A percentile compares a stretch with the other conserved stretches of the same genome.
These are phyloP conservation scores for Halcyon badia DNA, from an alignment of 2,797 vertebrate genomes.

Conservation along the genomic window DNA sequence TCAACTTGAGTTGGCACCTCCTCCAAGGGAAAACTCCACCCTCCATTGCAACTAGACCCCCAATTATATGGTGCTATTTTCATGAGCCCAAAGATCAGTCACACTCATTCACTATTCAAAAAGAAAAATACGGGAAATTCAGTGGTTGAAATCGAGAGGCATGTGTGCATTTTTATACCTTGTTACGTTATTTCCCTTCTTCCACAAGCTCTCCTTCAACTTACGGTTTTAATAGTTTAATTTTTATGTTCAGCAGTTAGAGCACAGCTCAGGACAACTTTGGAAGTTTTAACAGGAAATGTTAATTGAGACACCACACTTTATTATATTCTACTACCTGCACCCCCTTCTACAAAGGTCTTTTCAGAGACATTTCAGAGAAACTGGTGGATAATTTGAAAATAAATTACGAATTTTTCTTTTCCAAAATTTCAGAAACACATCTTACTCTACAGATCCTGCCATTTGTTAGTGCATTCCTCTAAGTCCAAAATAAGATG, in stretches of 20 bases:
- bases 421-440: neutral
- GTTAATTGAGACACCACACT: neutral
- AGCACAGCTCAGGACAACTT: neutral
- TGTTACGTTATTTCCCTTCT: neutral
- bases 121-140: constrained; percentile 2
- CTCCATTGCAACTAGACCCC: neutral
- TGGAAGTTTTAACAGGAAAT: neutral
- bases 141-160: constrained; percentile 3
- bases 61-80: neutral
- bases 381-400: neutral
- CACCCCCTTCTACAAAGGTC: neutral
- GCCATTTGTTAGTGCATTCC: neutral
- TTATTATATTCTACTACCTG: neutral
- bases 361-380: neutral
- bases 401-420: neutral
- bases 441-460: neutral
- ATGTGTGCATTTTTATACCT: neutral
- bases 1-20: neutral
- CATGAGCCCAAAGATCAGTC: neutral
- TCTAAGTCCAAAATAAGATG: neutral
- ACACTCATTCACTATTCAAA: neutral
- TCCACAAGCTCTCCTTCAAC: neutral
- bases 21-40: neutral
- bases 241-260: neutral
- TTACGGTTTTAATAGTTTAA: neutral